These are phyloP conservation scores for Leptinotarsa peninsularis DNA, from an alignment of 2,888 invertebrate species.

Conservation along the genomic window DNA sequence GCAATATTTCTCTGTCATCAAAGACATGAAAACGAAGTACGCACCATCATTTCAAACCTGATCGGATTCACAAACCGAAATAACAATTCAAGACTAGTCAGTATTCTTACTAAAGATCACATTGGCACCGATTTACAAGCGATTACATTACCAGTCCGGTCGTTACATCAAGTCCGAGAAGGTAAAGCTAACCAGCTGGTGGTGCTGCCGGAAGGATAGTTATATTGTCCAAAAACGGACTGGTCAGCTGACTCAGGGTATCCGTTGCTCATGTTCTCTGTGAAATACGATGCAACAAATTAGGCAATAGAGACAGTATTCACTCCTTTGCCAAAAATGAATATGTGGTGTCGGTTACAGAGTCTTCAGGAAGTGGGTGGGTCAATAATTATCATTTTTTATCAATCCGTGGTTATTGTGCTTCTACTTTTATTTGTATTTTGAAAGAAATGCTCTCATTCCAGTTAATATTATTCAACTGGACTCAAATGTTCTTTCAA, in stretches of 20 bases:
- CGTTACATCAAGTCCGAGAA: slow-evolving; percentile 53
- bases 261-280: slow-evolving; percentile 44
- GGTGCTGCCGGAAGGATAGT: slow-evolving; percentile 25
- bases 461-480: no score
- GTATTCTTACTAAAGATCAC: slow-evolving; percentile 56
- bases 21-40: slow-evolving; percentile 14
- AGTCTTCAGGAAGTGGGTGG: slow-evolving; percentile 43
- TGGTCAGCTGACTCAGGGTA: slow-evolving; percentile 33
- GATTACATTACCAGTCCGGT: slow-evolving; percentile 53
- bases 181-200: slow-evolving; percentile 46
- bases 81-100: slow-evolving; percentile 50
- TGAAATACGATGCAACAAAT: slow-evolving; percentile 51
- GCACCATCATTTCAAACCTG: slow-evolving; percentile 38
- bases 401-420: no score
- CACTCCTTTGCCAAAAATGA: slow-evolving; percentile 40
- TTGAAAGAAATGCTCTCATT: no score
- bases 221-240: slow-evolving; percentile 30
- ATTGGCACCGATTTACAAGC: slow-evolving; percentile 60
- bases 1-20: slow-evolving; percentile 6
- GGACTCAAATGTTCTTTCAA: no score
- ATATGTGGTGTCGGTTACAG: slow-evolving; percentile 29
- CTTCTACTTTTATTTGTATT: no score
- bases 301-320: slow-evolving; percentile 49
- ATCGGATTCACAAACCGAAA: slow-evolving; percentile 42
- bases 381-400: neutral